phyloP scores from a whole-genome alignment of 92 coral and sea anemone genomes.

The Porites lobata region DNA sequence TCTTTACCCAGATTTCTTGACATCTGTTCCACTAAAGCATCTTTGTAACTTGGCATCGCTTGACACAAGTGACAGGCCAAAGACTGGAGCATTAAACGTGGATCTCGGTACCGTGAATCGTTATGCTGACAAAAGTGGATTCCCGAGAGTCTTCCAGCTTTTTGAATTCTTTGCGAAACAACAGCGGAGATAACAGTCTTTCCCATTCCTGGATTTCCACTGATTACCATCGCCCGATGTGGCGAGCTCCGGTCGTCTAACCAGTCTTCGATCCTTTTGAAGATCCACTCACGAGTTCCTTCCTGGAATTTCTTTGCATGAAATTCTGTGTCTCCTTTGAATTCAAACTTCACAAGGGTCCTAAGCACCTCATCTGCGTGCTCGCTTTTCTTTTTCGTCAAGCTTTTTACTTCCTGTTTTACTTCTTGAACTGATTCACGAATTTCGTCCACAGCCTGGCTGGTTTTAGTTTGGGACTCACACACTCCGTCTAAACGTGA shows the following conservation, averaged over 20 bases:
- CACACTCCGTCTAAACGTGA: not conserved
- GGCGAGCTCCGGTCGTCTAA: constrained; percentile 25
- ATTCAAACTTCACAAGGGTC: constrained; percentile 45
- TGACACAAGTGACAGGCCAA: too few relatives aligned
- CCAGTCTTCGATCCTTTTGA: constrained; percentile 55
- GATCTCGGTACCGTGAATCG: too few relatives aligned
- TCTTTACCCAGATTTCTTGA: too few relatives aligned
- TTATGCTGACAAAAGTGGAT: constrained; percentile 39
- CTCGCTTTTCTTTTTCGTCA: too few relatives aligned
- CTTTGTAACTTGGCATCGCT: too few relatives aligned
- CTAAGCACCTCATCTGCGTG: too few relatives aligned
- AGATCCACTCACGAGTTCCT: constrained; percentile 74
- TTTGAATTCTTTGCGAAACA: not conserved
- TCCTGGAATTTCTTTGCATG: constrained; percentile 21
- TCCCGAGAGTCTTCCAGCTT: constrained; percentile 56
- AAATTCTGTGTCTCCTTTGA: constrained; percentile 50
- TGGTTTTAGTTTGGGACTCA: not conserved
- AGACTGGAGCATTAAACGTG: too few relatives aligned
- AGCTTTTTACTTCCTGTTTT: too few relatives aligned
- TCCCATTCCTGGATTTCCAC: too few relatives aligned
- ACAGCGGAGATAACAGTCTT: too few relatives aligned
- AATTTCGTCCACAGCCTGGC: not conserved
- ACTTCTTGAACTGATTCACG: too few relatives aligned
- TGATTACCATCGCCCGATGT: constrained; percentile 24
- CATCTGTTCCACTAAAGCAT: too few relatives aligned